Base-by-base conservation (phyloP, 2,797 vertebrate species). In the Alauda arvensis region DNA sequence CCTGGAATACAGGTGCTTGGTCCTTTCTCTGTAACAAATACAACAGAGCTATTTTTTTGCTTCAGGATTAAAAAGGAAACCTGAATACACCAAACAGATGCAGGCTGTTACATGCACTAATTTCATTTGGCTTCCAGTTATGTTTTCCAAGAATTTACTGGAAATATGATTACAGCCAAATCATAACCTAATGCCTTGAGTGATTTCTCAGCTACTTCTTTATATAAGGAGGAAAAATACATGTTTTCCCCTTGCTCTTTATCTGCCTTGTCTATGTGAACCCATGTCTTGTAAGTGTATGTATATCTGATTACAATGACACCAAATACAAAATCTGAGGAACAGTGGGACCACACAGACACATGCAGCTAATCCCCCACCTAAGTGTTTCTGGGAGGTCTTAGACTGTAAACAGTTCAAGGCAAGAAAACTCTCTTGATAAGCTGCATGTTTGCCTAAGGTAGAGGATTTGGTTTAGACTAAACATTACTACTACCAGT, bases 1-100 rank as follows among this genome's bases (percentile, higher is more conserved):
- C 5, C 45, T 80, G 33, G 37, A 56, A 67, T 59, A 17, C 26
- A n/a, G 26, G 11, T 43, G 0, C 17, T 49, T 88, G 20, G 9
- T 61, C 10, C 20, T 4, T 9, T 43, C 14, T 48, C 34, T 60
- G 12, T 25, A n/a, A 21, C 6, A 70, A 18, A 14, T 19, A 49
- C 0, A 5, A 56, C 1, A 46, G 16, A 67, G 6, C 1, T 23
- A 2, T 72, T 37, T 49, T 80, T 80, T 37, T 34, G 2, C 26
- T 33, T 69, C 17, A 33, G 13, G 16, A 12, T 77, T 57, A 33
- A 70, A 84, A 85, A 55, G 8, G 15, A 87, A 87, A 57, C 12
- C 15, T 24, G 33, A 78, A 29, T 59, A 40, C 12, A 37, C 3
- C 29, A 48, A 79, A 19, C 18, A 52, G 25, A 43, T 68, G 4